A percentile compares a stretch with the other conserved stretches of the same genome.
Evolutionary conservation across 1,140 invertebrate species (phyloP).

Genomic region (Chrysomallon squamiferum): DNA sequence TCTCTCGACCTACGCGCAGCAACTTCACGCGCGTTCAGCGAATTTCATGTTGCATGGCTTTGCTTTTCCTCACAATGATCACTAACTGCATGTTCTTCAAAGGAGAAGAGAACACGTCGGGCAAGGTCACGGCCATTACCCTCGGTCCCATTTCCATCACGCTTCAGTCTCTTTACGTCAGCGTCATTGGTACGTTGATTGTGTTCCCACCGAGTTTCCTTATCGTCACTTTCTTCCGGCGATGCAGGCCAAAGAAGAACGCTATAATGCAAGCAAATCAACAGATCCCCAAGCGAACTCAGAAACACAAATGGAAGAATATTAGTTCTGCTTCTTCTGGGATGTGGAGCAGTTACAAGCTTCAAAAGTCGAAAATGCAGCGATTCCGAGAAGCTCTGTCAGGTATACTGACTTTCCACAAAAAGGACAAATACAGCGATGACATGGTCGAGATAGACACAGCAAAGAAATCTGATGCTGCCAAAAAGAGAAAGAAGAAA

Average conservation of each 20-base stretch:
- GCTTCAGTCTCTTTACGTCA: slow-evolving; percentile 46
- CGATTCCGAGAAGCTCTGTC: slow-evolving; percentile 48
- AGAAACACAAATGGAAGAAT: slow-evolving; percentile 51
- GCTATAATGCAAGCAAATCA: slow-evolving; percentile 43
- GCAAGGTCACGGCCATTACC: slow-evolving; percentile 27
- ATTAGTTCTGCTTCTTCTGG: slow-evolving; percentile 26
- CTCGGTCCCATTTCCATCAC: slow-evolving; percentile 53
- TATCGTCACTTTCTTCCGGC: slow-evolving; percentile 56
- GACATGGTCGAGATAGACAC: slow-evolving; percentile 25
- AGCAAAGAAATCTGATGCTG: slow-evolving; percentile 24
- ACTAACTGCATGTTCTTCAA: slow-evolving; percentile 65
- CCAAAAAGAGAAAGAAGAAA: slow-evolving; percentile 54
- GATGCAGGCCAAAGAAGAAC: slow-evolving; percentile 52
- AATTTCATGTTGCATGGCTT: slow-evolving; percentile 60
- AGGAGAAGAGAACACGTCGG: slow-evolving; percentile 28
- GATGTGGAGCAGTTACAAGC: slow-evolving; percentile 1
- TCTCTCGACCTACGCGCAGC: slow-evolving; percentile 60
- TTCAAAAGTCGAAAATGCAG: slow-evolving; percentile 24
- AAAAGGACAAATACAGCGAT: slow-evolving; percentile 41
- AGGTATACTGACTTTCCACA: slow-evolving; percentile 39
- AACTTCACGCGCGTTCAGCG: slow-evolving; percentile 63
- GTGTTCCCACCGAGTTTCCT: slow-evolving; percentile 58
- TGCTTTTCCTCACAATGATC: slow-evolving; percentile 64
- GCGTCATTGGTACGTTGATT: slow-evolving; percentile 54
- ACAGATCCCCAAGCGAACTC: slow-evolving; percentile 25